Conservation (phyloP, 2,888 invertebrate genomes). For the Cheilosia pagana region DNA sequence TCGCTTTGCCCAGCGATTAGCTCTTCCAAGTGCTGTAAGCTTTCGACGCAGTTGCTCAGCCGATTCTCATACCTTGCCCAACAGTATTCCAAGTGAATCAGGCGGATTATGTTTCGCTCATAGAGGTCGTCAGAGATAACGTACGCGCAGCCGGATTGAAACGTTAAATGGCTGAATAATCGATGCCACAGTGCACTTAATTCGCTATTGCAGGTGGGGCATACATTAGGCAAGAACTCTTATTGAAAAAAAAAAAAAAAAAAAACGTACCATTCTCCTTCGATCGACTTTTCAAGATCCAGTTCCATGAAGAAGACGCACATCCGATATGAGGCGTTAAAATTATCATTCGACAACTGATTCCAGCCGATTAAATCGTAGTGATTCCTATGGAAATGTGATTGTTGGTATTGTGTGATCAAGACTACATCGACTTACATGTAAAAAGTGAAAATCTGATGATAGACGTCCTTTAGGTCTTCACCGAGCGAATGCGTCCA, state of each 20-base stretch:
- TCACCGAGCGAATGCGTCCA: constrained; percentile 77
- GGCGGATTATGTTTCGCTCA: constrained; percentile 84
- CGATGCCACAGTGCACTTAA: constrained; percentile 74
- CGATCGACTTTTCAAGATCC: constrained; percentile 75
- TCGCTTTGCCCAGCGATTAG: constrained; percentile 77
- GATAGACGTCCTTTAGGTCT: constrained; percentile 77
- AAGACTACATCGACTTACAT: constrained; percentile 70
- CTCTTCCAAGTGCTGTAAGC: constrained; percentile 77
- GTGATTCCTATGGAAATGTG: constrained; percentile 74
- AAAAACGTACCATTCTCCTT: constrained; percentile 67
- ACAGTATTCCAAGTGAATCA: constrained; percentile 85
- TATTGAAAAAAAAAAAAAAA: neutral
- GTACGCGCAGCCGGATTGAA: constrained; percentile 76
- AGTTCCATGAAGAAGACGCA: constrained; percentile 78
- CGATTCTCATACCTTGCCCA: constrained; percentile 84
- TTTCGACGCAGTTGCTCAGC: constrained; percentile 84
- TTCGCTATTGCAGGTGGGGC: constrained; percentile 56
- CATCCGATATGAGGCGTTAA: constrained; percentile 77
- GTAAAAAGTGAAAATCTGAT: constrained; percentile 77
- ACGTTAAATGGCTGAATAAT: constrained; percentile 75
- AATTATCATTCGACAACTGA: constrained; percentile 77
- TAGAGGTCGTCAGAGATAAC: constrained; percentile 81
- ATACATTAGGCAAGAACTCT: neutral
- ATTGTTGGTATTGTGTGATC: neutral
- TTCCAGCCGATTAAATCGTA: constrained; percentile 78